Evolutionary conservation across 2,797 vertebrate species (phyloP).

Genomic region (Muraenolepis orangiensis): DNA sequence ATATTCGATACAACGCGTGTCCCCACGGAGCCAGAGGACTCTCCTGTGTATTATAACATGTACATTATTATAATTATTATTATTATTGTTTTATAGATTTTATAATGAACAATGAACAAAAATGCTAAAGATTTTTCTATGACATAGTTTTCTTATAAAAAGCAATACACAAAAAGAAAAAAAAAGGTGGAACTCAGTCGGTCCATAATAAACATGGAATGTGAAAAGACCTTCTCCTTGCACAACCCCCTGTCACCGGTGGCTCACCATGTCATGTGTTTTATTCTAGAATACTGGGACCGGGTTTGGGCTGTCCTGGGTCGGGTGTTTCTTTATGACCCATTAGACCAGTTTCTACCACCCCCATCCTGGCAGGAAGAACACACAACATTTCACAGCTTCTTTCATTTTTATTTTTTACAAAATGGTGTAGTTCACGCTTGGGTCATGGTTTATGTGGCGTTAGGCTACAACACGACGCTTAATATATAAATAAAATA

Average conservation of each 20-base stretch:
- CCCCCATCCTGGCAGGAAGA: conserved; percentile 25
- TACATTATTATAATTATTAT: too few relatives aligned
- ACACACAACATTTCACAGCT: conserved; percentile 31
- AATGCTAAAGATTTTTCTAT: conserved; percentile 67
- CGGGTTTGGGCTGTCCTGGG: conserved; percentile 31
- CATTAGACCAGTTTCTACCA: conserved; percentile 33
- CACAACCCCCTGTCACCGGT: too few relatives aligned
- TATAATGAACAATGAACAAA: conserved; percentile 70
- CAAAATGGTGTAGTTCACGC: conserved; percentile 19
- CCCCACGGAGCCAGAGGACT: conserved; percentile 67
- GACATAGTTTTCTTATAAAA: conserved; percentile 68
- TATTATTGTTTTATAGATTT: conserved; percentile 76
- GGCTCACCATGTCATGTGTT: conserved; percentile 61
- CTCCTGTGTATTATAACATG: conserved; percentile 74
- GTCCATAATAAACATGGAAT: conserved; percentile 77
- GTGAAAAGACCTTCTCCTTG: conserved; percentile 66
- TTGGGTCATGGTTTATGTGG: conserved; percentile 34
- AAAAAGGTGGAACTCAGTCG: conserved; percentile 66
- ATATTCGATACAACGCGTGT: conserved; percentile 67
- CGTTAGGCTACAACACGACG: conserved; percentile 24
- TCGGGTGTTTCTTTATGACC: conserved; percentile 28
- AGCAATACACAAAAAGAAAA: conserved; percentile 59
- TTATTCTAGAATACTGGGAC: too few relatives aligned
- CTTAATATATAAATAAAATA: conserved; percentile 21
- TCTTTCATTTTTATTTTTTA: too few relatives aligned